Evolutionary conservation across 1,140 invertebrate species (phyloP), one percentile per base, ranked within the genome.

Genomic region (Cheumatopsyche charites): DNA sequence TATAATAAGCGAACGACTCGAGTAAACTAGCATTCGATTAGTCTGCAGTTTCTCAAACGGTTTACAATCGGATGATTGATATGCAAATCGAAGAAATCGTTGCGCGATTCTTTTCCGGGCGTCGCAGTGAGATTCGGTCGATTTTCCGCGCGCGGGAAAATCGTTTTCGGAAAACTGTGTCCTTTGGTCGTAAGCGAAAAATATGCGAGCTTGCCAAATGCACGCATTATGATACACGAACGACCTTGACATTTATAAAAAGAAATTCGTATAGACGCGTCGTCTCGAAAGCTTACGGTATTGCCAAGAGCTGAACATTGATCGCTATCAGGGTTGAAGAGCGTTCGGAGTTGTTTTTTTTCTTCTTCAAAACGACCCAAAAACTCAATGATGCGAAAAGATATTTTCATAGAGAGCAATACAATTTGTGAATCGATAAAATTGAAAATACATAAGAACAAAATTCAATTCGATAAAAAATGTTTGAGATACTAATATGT

Each of bases 151-250:
- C 29, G 3, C 3, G 29, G 9, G 29, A 36, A 36, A 36, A 36
- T 4, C 9, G 9, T 36, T 36, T 4, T 21, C 55, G 55, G 12
- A 12, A 26, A 26, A 21, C 12, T 26, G 21, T 12, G 17, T 17
- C 55, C n/a, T 61, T 61, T 19, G 55, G 55, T 19, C 55, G 21
- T 25, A 61, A 61, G 61, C 47, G 42, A 67, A 67, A 67, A 67
- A 21, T 45, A 29, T 47, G 0, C 21, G 43, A 21, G 17, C 42
- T 45, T 45, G 63, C 63, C 63, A 67, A 67, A 67, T 25, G n/a
- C 43, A 47, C 47, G 42, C 63, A 45, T 45, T 65, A 41, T 45
- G 63, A 47, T 26, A 67, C 42, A 49, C 63, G 21, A 23, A 58
- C 55, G 55, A 15, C 52, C 47, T 58, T 58, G 55, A 58, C 55